Evolutionary conservation across 35 echinoderm and acorn worm species (phyloP).

Genomic region (Heliocidaris erythrogramma): DNA sequence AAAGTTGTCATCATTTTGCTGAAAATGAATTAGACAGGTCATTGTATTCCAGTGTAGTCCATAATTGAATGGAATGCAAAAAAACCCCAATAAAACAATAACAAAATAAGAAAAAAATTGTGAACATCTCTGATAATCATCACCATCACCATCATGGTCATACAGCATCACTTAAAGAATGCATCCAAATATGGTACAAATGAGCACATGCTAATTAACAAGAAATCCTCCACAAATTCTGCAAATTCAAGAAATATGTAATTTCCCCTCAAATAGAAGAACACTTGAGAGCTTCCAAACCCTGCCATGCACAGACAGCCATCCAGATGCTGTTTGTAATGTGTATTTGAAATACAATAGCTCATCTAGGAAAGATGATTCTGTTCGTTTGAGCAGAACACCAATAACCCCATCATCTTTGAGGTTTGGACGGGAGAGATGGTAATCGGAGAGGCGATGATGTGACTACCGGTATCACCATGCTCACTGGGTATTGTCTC

Average conservation of each 20-base stretch:
- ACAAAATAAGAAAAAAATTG: neutral
- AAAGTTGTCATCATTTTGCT: neutral
- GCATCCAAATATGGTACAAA: neutral
- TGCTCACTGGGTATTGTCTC: neutral
- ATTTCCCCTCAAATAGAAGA: neutral
- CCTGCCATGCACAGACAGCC: neutral
- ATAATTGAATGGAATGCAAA: neutral
- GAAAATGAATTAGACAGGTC: neutral
- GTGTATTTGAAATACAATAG: neutral
- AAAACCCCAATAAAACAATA: no score
- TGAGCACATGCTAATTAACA: neutral
- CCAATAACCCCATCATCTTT: neutral
- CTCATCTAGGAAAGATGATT: constrained; percentile 10
- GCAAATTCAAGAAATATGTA: neutral
- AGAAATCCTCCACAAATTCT: neutral
- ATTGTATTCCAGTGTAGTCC: neutral
- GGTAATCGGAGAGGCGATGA: neutral
- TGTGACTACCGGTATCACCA: neutral
- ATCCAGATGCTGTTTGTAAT: neutral
- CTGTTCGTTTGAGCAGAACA: neutral
- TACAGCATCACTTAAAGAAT: neutral
- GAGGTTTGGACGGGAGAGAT: neutral
- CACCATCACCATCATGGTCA: neutral
- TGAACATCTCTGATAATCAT: neutral
- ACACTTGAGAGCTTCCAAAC: neutral